These are phyloP conservation scores for Pycnomerus fuliginosus DNA, from an alignment of 2,888 invertebrate species.

Conservation along the genomic window DNA sequence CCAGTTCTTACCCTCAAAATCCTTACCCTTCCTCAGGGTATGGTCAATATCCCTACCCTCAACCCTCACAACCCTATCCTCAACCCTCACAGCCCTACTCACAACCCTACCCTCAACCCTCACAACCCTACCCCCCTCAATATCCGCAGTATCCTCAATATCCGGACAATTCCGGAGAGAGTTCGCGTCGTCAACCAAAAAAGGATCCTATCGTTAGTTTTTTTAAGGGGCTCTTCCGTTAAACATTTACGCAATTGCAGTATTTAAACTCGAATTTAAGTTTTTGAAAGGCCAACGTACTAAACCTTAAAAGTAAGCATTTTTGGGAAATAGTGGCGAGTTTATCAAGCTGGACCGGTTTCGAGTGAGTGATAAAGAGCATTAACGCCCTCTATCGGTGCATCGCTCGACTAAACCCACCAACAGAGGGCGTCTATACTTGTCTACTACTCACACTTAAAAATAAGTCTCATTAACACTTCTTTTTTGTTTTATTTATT, in stretches of 20 bases:
- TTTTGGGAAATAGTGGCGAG: too few relatives aligned
- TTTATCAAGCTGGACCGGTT: too few relatives aligned
- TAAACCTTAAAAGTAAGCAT: too few relatives aligned
- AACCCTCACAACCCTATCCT: constrained; percentile 21
- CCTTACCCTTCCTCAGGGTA: constrained; percentile 28
- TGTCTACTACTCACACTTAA: too few relatives aligned
- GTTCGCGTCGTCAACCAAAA: constrained; percentile 24
- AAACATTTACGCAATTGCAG: constrained; percentile 6
- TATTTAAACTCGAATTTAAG: too few relatives aligned
- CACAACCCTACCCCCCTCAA: constrained; percentile 24
- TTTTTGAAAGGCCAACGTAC: too few relatives aligned
- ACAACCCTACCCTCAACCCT: constrained; percentile 28
- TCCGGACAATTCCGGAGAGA: constrained; percentile 19
- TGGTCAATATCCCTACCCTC: constrained; percentile 28
- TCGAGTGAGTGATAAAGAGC: too few relatives aligned
- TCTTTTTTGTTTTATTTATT: too few relatives aligned
- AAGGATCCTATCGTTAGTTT: constrained; percentile 42
- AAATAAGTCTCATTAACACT: too few relatives aligned
- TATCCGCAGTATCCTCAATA: constrained; percentile 22
- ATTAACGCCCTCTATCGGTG: too few relatives aligned
- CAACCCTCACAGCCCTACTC: constrained; percentile 12
- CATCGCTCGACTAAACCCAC: too few relatives aligned
- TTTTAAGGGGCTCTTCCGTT: constrained; percentile 36
- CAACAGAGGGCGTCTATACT: too few relatives aligned
- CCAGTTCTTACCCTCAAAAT: constrained; percentile 19